These are phyloP conservation scores for Mesodorylaimus sp. DNA, from an alignment of 2,888 invertebrate genomes.

Conservation along the genomic window DNA sequence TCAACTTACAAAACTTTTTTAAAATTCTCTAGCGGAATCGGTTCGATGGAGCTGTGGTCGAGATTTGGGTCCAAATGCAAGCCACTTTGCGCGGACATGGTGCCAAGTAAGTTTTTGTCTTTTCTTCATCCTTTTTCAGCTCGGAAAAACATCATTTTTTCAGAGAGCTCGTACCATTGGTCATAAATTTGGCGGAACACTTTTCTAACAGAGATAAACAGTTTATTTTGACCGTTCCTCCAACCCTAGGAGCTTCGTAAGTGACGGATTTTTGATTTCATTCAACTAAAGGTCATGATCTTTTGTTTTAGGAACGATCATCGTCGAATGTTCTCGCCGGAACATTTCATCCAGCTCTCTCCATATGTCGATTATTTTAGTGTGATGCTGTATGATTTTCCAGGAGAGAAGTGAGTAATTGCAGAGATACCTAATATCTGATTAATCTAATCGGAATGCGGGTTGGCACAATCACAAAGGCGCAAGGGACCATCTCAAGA, in stretches of 20 bases:
- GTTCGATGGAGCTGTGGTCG: conserved; percentile 74
- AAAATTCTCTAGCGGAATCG: conserved; percentile 50
- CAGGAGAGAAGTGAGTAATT: conserved; percentile 6
- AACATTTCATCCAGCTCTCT: conserved; percentile 57
- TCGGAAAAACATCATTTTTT: conserved; percentile 14
- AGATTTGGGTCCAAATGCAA: conserved; percentile 58
- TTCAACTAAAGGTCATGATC: background rate
- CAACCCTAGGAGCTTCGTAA: conserved; percentile 36
- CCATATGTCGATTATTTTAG: conserved; percentile 65
- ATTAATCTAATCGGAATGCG: too few relatives aligned
- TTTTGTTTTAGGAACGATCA: conserved; percentile 4
- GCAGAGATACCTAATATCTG: too few relatives aligned
- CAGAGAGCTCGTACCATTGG: conserved; percentile 11
- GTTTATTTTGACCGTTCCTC: conserved; percentile 57
- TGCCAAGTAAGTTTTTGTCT: conserved; percentile 26
- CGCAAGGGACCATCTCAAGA: too few relatives aligned
- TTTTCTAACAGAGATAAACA: conserved; percentile 17
- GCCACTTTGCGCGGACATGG: conserved; percentile 38
- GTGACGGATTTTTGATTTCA: conserved; percentile 8
- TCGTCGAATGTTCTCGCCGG: conserved; percentile 47
- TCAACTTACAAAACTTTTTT: too few relatives aligned
- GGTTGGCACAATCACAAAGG: too few relatives aligned
- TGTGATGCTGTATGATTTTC: conserved; percentile 86
- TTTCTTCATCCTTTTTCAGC: conserved; percentile 28
- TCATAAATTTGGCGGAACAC: conserved; percentile 15